Conservation (phyloP, 2,888 invertebrate species). For the Morpho deidamia region DNA sequence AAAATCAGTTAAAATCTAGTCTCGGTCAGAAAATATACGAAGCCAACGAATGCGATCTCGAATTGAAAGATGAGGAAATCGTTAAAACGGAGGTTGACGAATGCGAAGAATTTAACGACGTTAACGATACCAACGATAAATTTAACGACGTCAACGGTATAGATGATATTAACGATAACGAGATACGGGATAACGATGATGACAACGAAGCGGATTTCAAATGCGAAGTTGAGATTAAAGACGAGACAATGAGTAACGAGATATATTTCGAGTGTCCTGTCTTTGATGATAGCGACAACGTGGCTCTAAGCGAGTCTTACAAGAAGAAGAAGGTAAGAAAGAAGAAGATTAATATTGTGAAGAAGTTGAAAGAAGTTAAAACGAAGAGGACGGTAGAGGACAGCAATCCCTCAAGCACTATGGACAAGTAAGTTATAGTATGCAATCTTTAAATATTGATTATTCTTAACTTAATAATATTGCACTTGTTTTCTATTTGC, state of each 20-base stretch:
- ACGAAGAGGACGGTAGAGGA: constrained; percentile 28
- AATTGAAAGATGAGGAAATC: constrained; percentile 32
- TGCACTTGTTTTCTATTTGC: too few species aligned
- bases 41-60: constrained; percentile 36
- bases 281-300: constrained; percentile 47
- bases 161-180: constrained; percentile 4
- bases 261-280: constrained; percentile 44
- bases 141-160: background rate
- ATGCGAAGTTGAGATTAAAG: constrained; percentile 34
- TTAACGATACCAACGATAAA: background rate
- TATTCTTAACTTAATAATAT: too few species aligned
- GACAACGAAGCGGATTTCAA: constrained; percentile 9
- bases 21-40: constrained; percentile 40
- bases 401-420: constrained; percentile 36
- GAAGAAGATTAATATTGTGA: constrained; percentile 32
- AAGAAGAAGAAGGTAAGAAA: constrained; percentile 32
- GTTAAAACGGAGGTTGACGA: constrained; percentile 26
- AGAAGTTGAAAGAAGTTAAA: constrained; percentile 29
- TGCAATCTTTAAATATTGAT: too few species aligned
- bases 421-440: constrained; percentile 43
- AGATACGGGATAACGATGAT: constrained; percentile 1
- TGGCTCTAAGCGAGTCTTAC: constrained; percentile 46
- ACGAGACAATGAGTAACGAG: constrained; percentile 39
- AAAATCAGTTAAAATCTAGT: constrained; percentile 33
- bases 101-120: background rate